Evolutionary conservation across 2,888 invertebrate genomes (phyloP).

Genomic region (Apantesis nais): DNA sequence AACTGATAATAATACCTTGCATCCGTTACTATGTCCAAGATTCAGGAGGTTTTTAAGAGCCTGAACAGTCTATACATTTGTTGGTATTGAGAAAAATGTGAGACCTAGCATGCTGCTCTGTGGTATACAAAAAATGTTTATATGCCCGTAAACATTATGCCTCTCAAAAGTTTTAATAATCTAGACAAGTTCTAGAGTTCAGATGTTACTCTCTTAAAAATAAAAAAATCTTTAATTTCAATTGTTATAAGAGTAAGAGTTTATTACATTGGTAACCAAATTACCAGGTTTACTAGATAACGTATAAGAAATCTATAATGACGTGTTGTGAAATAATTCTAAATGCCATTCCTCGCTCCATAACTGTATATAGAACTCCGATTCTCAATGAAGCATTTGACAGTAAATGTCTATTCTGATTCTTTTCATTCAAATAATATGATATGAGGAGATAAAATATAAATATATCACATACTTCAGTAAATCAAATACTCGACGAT

Average conservation of each 20-base stretch:
- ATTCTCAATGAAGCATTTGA: slow-evolving; percentile 26
- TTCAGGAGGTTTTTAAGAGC: not conserved
- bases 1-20: not conserved
- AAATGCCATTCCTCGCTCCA: slow-evolving; percentile 2
- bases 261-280: not conserved
- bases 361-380: slow-evolving; percentile 16
- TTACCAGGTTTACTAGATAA: no score
- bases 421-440: slow-evolving; percentile 50
- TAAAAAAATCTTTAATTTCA: not conserved
- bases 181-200: no score
- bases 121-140: no score
- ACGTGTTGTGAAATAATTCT: slow-evolving; percentile 3
- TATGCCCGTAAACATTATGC: no score
- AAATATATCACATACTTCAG: slow-evolving; percentile 64
- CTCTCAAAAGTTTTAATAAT: no score
- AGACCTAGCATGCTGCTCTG: no score
- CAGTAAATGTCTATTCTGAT: slow-evolving; percentile 40
- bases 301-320: not conserved
- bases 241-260: no score
- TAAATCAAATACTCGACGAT: slow-evolving; percentile 58
- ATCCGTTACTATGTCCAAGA: not conserved
- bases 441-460: slow-evolving; percentile 51
- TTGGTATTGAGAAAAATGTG: no score
- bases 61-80: not conserved
- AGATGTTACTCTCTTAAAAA: not conserved